Percentiles rank a stretch among this genome's conserved stretches.
Conservation (phyloP, 2,888 invertebrate species). For the Eupithecia subumbrata region DNA sequence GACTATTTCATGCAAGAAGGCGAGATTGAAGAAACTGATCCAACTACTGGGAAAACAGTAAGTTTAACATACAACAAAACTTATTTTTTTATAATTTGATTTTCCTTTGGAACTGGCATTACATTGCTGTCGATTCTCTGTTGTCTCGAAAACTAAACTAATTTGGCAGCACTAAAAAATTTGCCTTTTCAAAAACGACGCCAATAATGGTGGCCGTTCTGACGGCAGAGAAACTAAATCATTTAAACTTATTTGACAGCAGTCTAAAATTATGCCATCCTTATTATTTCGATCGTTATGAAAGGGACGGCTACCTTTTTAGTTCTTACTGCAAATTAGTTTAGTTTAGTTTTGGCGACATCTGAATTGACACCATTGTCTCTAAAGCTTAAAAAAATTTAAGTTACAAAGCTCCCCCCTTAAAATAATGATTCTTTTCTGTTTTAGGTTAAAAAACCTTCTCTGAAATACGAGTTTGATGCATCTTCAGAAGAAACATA, state of each 20-base stretch:
- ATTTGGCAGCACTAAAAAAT: neutral
- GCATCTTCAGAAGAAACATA: constrained; percentile 92
- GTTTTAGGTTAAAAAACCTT: constrained; percentile 83
- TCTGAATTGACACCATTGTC: neutral
- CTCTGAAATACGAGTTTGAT: constrained; percentile 95
- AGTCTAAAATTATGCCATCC: neutral
- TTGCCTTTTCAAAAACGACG: too few species aligned
- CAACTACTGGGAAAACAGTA: constrained; percentile 89
- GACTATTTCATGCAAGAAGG: constrained; percentile 97
- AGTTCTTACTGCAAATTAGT: neutral
- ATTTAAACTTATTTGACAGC: neutral
- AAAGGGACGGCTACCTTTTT: neutral
- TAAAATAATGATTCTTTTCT: constrained; percentile 1
- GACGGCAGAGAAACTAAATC: too few species aligned
- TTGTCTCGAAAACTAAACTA: neutral
- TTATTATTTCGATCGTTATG: too few species aligned
- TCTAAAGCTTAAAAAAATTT: neutral
- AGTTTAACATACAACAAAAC: constrained; percentile 33
- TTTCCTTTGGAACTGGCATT: neutral
- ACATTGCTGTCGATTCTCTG: too few species aligned
- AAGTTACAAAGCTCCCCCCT: neutral
- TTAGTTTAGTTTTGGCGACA: neutral
- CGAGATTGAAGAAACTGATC: constrained; percentile 88
- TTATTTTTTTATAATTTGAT: neutral
- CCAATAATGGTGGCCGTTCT: too few species aligned